Base-by-base conservation (phyloP, 2,888 invertebrate genomes). In the Drosophila anomalata region DNA sequence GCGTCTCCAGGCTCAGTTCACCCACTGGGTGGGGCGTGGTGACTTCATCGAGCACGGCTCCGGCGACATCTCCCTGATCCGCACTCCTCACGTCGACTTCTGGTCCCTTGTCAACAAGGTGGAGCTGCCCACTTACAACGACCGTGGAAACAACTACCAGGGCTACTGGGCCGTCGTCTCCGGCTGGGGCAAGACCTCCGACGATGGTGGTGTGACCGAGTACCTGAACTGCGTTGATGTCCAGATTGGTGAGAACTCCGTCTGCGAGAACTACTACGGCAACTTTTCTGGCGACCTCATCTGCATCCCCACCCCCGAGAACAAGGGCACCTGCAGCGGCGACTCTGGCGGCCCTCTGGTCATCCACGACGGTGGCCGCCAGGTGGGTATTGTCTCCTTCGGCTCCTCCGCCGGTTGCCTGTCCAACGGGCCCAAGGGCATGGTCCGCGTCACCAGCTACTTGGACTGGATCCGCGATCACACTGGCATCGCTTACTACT, bases 271-370 rank as follows among this genome's bases (percentile, higher is more conserved):
- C 36, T 90, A 90, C 51, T 90, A 91, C 14, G 72, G 90, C 29
- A 78, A 76, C 36, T 66, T 81, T 26, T 57, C 67, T 9, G 67
- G 61, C 8, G 41, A 71, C 26, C 55, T 71, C 11, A 57, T 71
- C 41, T 71, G 70, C 33, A 53, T 71, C 2, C 70, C 65, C 4
- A 63, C 63, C 7, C 65, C 55, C 24, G 63, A 71, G 36, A 63
- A 63, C 70, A 73, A 73, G 56, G 89, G 90, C 26, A 89, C 90
- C 51, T 92, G 92, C 79, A 86, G 78, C 51, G 92, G 92, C 7
- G 92, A 92, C 76, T 90, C 90, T 47, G 91, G 92, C 24, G 90
- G 91, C 33, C 91, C 91, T 4, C 68, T 91, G 47, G 79, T 85
- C 2, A 26, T 77, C 7, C 50, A 75, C 12, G 70, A 73, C 41